A percentile compares a stretch with the other conserved stretches of the same genome.
phyloP scores from a whole-genome alignment of 2,888 invertebrate species.

The Eucera pruinosa region DNA sequence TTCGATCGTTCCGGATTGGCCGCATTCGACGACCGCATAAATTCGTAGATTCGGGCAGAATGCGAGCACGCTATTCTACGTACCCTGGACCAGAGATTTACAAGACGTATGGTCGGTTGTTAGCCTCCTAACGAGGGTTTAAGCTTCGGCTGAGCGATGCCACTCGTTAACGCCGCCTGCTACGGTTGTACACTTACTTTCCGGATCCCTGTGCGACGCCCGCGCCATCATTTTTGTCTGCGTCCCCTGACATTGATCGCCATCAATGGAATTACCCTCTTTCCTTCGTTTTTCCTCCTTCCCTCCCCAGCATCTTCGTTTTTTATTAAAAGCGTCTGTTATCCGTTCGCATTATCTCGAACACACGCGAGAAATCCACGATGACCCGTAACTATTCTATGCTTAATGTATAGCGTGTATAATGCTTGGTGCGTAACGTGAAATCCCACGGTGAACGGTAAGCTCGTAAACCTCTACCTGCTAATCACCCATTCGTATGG shows the following conservation, averaged over 20 bases:
- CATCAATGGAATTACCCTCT: constrained; percentile 32
- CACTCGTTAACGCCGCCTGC: constrained; percentile 77
- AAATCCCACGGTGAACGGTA: no score
- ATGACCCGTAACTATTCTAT: background rate
- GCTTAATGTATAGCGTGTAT: background rate
- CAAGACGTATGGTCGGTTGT: constrained; percentile 78
- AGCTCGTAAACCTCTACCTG: no score
- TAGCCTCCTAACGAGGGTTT: constrained; percentile 80
- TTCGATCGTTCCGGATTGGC: constrained; percentile 48
- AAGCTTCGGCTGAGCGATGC: constrained; percentile 78
- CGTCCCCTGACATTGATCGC: constrained; percentile 47
- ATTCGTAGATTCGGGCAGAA: constrained; percentile 66
- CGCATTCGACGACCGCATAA: constrained; percentile 66
- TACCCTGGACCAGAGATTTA: constrained; percentile 72
- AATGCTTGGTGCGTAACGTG: no score
- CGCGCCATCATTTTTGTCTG: constrained; percentile 48
- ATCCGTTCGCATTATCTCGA: background rate
- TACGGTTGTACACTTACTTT: constrained; percentile 64
- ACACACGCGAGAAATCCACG: constrained; percentile 7
- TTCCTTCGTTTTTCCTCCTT: background rate
- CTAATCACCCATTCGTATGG: no score
- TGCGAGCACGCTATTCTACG: constrained; percentile 40
- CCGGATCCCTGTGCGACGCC: constrained; percentile 39
- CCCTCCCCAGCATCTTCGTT: no score
- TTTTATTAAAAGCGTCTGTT: constrained; percentile 11